phyloP scores from a whole-genome alignment of 2,888 invertebrate species.

The Polyommatus icarus region DNA sequence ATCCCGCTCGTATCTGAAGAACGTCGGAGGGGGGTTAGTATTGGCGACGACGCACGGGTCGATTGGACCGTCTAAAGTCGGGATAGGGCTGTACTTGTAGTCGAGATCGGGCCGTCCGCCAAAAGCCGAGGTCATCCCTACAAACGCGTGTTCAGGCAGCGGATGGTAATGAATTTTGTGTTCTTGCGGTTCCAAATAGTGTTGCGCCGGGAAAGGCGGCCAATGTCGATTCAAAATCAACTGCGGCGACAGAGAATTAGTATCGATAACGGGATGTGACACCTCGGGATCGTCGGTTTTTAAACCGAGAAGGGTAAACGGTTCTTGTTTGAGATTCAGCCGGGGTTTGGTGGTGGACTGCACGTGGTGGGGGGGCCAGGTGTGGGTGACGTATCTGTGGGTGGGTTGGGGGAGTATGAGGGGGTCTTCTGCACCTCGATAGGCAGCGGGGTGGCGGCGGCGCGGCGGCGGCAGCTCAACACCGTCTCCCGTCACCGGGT shows the following conservation, averaged over 20 bases:
- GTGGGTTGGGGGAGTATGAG: constrained; percentile 61
- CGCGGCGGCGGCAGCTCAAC: constrained; percentile 77
- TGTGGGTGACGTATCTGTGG: constrained; percentile 65
- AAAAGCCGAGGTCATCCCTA: constrained; percentile 71
- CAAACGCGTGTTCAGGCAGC: constrained; percentile 66
- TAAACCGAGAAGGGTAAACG: constrained; percentile 70
- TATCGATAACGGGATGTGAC: constrained; percentile 60
- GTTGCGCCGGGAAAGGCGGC: constrained; percentile 74
- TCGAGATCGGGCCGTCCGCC: constrained; percentile 67
- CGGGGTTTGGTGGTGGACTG: constrained; percentile 62
- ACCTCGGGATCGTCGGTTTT: constrained; percentile 62
- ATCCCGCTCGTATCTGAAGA: constrained; percentile 71
- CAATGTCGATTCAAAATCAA: constrained; percentile 65
- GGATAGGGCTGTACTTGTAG: constrained; percentile 68
- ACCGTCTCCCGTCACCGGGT: constrained; percentile 83
- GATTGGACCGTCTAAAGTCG: constrained; percentile 63
- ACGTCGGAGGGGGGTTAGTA: constrained; percentile 60
- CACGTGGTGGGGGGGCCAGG: constrained; percentile 70
- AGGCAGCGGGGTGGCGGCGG: constrained; percentile 71
- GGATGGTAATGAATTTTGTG: constrained; percentile 63
- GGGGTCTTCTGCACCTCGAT: constrained; percentile 66
- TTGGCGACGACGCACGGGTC: constrained; percentile 67
- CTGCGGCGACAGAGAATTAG: constrained; percentile 67
- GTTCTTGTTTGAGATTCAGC: constrained; percentile 55
- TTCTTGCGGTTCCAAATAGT: constrained; percentile 65